A percentile compares a stretch with the other conserved stretches of the same genome.
These are phyloP conservation scores for Danio albolineatus DNA, from an alignment of 2,797 vertebrate species.

Conservation along the genomic window DNA sequence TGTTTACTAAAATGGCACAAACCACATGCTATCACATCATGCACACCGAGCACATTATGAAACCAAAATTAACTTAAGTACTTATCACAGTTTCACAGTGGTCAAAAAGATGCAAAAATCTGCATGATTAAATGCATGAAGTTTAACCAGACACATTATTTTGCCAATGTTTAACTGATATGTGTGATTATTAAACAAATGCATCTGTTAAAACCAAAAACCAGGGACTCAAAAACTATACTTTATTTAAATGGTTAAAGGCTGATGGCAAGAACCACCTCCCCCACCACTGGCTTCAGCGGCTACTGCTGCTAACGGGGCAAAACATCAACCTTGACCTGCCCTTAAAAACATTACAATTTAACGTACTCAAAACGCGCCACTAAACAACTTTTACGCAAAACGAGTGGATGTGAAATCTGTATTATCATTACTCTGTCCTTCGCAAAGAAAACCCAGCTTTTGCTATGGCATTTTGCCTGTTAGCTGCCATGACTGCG, in stretches of 20 bases:
- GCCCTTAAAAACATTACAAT: slow-evolving; percentile 43
- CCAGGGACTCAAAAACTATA: neutral
- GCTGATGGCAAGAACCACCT: slow-evolving; percentile 1
- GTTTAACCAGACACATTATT: neutral
- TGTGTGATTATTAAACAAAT: neutral
- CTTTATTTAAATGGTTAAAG: neutral
- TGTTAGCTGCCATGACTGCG: slow-evolving; percentile 3
- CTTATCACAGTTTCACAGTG: neutral
- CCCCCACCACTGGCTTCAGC: slow-evolving; percentile 26
- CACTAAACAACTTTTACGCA: neutral
- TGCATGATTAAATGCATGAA: neutral
- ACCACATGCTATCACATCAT: neutral
- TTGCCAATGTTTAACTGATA: neutral
- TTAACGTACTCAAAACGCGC: neutral
- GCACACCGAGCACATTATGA: neutral
- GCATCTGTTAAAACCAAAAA: neutral
- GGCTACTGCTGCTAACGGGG: slow-evolving; percentile 33
- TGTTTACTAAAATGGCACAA: neutral
- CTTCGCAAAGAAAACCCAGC: neutral
- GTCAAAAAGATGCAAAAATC: neutral
- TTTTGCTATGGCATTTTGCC: neutral
- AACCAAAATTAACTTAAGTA: neutral
- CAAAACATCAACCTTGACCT: slow-evolving; percentile 46
- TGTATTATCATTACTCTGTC: neutral
- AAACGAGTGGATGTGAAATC: neutral